A percentile compares a stretch with the other conserved stretches of the same genome.
Conservation (phyloP, 2,888 invertebrate genomes). For the Phragmatobia fuliginosa region DNA sequence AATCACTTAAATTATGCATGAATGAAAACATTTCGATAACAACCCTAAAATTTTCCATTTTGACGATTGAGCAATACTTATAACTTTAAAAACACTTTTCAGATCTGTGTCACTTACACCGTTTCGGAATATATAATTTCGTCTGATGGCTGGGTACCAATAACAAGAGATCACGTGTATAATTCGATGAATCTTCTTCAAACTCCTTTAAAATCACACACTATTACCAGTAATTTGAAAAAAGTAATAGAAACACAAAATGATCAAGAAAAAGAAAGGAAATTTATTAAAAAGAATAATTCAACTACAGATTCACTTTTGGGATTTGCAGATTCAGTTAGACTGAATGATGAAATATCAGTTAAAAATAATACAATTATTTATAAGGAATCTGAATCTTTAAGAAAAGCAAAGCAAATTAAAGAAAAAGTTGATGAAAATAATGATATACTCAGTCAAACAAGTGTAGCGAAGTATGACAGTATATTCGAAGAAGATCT, state of each 20-base stretch:
- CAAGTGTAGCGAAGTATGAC: not conserved
- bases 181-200: slow-evolving; percentile 32
- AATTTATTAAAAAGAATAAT: not conserved
- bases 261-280: slow-evolving; percentile 4
- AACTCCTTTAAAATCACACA: not conserved
- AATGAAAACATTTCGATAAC: too few species aligned
- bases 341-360: not conserved
- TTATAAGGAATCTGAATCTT: slow-evolving; percentile 1
- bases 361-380: not conserved
- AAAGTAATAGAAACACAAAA: not conserved
- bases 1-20: too few species aligned
- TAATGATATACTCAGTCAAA: not conserved
- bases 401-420: slow-evolving; percentile 33
- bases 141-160: slow-evolving; percentile 54
- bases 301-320: not conserved
- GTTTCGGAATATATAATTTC: slow-evolving; percentile 22
- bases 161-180: slow-evolving; percentile 42
- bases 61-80: not conserved
- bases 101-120: slow-evolving; percentile 24
- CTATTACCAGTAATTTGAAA: not conserved
- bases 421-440: not conserved
- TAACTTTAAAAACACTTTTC: slow-evolving; percentile 6
- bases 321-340: not conserved
- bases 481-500: not conserved
- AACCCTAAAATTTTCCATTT: too few species aligned